Conservation (phyloP, 2,797 vertebrate species). For the Micropoecilia bifurca region DNA sequence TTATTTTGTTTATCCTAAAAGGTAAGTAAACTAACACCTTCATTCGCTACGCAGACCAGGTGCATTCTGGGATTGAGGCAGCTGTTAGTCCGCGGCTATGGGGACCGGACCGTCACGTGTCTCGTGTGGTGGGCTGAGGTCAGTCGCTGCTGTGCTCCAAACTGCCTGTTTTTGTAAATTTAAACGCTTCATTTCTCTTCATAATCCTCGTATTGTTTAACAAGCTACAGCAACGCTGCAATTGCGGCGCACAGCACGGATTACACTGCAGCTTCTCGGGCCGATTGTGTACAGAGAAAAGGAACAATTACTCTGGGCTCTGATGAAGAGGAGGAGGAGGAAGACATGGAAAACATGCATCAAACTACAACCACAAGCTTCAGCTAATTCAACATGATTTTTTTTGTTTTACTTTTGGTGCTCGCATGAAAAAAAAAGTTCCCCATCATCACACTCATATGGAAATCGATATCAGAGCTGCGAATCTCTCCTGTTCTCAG, state of each 20-base stretch:
- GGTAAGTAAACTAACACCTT: not conserved
- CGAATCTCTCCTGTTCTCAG: conserved; percentile 42
- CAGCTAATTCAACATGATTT: conserved; percentile 38
- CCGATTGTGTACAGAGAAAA: conserved; percentile 21
- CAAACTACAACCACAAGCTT: conserved; percentile 41
- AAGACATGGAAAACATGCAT: conserved; percentile 10
- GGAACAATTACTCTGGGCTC: not conserved
- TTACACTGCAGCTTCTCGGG: conserved; percentile 22
- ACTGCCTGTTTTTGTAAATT: conserved; percentile 42
- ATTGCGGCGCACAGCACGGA: conserved; percentile 18
- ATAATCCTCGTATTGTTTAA: conserved; percentile 39
- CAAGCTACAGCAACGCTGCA: conserved; percentile 29
- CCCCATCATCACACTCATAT: conserved; percentile 34
- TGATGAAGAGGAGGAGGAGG: conserved; percentile 11
- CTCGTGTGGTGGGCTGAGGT: conserved; percentile 28
- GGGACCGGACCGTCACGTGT: not conserved
- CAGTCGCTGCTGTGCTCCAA: conserved; percentile 4
- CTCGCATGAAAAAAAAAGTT: conserved; percentile 45
- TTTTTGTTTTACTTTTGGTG: conserved; percentile 19
- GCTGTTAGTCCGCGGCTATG: not conserved
- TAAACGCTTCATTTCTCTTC: conserved; percentile 47
- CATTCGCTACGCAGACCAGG: not conserved
- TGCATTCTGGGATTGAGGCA: not conserved
- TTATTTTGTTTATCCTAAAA: not conserved
- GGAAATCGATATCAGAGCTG: conserved; percentile 47